Percentiles rank a stretch among this genome's conserved stretches.
Evolutionary conservation across 1,140 invertebrate species (phyloP).

Genomic region (Nylanderia fulva): DNA sequence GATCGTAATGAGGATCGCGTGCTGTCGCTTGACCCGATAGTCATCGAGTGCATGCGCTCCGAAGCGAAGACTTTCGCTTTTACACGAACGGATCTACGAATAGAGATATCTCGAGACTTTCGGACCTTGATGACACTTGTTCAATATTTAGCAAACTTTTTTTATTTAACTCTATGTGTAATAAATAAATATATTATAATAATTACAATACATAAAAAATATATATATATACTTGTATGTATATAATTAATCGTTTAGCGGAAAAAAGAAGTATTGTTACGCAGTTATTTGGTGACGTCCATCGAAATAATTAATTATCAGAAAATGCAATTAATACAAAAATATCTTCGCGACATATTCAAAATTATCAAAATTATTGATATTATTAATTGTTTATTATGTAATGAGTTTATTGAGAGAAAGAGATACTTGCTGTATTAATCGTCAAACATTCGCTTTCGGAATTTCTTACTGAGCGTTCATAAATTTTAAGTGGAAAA

Average conservation of each 20-base stretch:
- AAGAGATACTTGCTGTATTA: too few relatives aligned
- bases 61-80: constrained; percentile 73
- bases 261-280: not conserved
- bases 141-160: not conserved
- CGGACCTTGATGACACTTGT: not conserved
- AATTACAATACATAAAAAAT: too few relatives aligned
- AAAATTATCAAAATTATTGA: not conserved
- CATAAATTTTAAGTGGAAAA: not conserved
- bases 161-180: not conserved
- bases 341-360: not conserved
- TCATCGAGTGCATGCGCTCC: constrained; percentile 53
- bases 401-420: not conserved
- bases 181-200: too few relatives aligned
- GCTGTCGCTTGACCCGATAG: constrained; percentile 34
- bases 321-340: constrained; percentile 8
- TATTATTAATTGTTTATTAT: not conserved
- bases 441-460: not conserved
- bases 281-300: not conserved
- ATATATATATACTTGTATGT: too few relatives aligned
- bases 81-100: constrained; percentile 51
- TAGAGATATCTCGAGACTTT: not conserved
- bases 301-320: not conserved
- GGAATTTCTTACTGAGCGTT: not conserved
- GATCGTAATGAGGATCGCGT: constrained; percentile 28
- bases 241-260: not conserved